Evolutionary conservation across 2,888 invertebrate species (phyloP).

Genomic region (Gymnoscelis rufifasciata): DNA sequence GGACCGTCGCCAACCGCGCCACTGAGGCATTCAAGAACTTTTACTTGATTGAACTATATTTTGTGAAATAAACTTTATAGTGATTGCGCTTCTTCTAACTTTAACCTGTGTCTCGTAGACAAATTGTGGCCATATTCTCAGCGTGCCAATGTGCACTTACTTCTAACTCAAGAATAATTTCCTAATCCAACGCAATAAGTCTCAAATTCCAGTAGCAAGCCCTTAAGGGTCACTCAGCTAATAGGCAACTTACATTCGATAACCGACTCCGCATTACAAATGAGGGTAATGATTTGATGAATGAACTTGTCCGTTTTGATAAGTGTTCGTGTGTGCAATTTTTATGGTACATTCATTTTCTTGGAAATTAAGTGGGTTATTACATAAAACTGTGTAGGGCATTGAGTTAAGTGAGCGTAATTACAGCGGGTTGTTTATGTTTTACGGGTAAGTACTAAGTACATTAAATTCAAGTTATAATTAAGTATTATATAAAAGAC

Average conservation of each 20-base stretch:
- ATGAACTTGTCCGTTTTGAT: conserved; percentile 5
- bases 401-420: background rate
- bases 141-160: background rate
- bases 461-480: no score
- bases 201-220: background rate
- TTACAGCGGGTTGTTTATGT: no score
- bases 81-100: conserved; percentile 4
- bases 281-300: conserved; percentile 17
- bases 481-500: no score
- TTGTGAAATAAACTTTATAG: background rate
- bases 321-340: conserved; percentile 9
- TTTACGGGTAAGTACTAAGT: no score
- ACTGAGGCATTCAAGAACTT: no score
- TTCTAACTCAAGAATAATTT: background rate
- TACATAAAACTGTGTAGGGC: background rate
- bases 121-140: conserved; percentile 9
- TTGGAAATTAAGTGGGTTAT: background rate
- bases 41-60: no score
- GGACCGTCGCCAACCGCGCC: no score
- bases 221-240: conserved; percentile 4
- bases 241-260: conserved; percentile 16
- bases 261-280: conserved; percentile 14
- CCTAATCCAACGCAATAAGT: conserved; percentile 4
- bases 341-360: conserved; percentile 2
- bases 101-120: conserved; percentile 5